phyloP scores from a whole-genome alignment of 2,888 invertebrate genomes.

The Branchellion lobata region DNA sequence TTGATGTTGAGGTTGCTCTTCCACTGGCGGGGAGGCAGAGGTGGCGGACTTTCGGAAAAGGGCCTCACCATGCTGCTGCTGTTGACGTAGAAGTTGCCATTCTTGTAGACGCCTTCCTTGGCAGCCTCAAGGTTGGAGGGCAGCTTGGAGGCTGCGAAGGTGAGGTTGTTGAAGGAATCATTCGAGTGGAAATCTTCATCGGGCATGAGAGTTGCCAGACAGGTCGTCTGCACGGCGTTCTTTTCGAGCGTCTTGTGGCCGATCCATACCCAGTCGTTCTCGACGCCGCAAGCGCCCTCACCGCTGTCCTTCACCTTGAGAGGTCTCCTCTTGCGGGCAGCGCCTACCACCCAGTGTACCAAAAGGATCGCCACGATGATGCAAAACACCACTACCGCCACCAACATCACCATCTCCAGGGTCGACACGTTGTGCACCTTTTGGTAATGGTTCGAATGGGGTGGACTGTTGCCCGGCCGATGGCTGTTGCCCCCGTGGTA shows the following conservation, averaged over 20 bases:
- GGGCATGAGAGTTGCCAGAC: constrained; percentile 60
- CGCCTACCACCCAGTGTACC: constrained; percentile 92
- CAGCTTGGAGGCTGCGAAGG: not conserved
- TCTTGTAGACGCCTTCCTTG: constrained; percentile 17
- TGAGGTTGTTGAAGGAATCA: not conserved
- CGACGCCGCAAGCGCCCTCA: constrained; percentile 49
- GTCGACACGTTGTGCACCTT: constrained; percentile 67
- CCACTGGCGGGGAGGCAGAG: constrained; percentile 39
- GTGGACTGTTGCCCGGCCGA: not conserved
- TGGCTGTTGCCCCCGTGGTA: not conserved
- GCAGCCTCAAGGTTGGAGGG: not conserved
- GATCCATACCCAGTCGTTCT: constrained; percentile 76
- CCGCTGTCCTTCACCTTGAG: constrained; percentile 49
- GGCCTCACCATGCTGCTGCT: not conserved
- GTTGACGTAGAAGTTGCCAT: constrained; percentile 1
- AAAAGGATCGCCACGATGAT: constrained; percentile 87
- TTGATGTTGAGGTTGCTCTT: constrained; percentile 5
- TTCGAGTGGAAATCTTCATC: constrained; percentile 61
- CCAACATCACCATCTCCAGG: constrained; percentile 92
- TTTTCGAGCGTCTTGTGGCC: constrained; percentile 74
- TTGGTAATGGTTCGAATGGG: constrained; percentile 7
- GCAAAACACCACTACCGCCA: constrained; percentile 87
- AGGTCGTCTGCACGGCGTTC: constrained; percentile 60
- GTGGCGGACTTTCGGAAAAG: constrained; percentile 27
- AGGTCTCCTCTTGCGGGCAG: constrained; percentile 65